phyloP scores from a whole-genome alignment of 2,113 vertebrate genomes.

The Cairina moschata region DNA sequence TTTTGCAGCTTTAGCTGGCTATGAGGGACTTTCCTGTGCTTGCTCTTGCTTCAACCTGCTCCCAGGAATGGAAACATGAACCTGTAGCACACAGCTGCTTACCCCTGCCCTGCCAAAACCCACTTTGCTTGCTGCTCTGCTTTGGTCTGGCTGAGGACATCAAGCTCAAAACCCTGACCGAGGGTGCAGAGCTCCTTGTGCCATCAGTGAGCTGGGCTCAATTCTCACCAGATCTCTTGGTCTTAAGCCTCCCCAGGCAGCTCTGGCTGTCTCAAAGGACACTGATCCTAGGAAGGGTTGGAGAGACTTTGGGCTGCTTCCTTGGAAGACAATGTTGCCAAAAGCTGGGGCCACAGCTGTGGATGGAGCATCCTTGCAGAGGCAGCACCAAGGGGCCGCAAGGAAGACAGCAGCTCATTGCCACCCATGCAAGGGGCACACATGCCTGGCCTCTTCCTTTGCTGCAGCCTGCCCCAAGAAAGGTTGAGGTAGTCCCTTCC shows the following conservation, averaged over 20 bases:
- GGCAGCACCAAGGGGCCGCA: background rate
- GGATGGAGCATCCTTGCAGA: background rate
- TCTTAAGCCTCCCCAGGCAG: background rate
- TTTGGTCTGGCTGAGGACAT: background rate
- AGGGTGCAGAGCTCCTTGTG: accelerated
- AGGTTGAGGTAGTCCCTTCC: background rate
- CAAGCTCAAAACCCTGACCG: background rate
- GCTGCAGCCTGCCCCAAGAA: background rate
- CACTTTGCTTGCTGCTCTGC: background rate
- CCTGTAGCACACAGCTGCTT: background rate
- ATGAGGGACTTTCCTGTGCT: background rate
- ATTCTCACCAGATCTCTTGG: background rate
- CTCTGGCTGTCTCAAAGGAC: background rate
- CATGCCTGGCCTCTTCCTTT: background rate
- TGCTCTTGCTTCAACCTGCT: background rate
- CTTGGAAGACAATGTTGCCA: background rate
- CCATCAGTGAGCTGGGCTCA: accelerated
- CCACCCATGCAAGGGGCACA: accelerated
- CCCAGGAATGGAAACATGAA: background rate
- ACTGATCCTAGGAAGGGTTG: background rate
- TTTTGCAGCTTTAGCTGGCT: background rate
- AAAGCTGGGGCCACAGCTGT: background rate
- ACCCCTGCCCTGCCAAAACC: background rate
- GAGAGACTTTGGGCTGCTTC: background rate
- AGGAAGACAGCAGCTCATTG: background rate